Percentiles rank a stretch among this genome's conserved stretches.
These are phyloP conservation scores for Leucosticte australis DNA, from an alignment of 2,113 vertebrate genomes.

Conservation along the genomic window DNA sequence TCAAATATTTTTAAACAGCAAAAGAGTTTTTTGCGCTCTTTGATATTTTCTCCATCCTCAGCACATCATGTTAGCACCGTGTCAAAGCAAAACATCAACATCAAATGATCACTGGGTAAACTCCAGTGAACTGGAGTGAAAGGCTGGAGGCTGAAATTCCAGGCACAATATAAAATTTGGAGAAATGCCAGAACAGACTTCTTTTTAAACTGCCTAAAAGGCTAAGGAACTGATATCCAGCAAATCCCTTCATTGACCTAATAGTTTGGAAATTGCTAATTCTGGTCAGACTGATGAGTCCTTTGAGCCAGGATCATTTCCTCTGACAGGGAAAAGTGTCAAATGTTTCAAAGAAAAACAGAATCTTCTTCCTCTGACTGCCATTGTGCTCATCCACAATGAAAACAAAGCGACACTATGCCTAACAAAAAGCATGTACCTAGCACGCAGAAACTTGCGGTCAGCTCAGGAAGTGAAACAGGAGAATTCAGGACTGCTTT, in stretches of 20 bases:
- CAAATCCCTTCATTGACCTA: slow-evolving; percentile 35
- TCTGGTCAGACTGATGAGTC: slow-evolving; percentile 45
- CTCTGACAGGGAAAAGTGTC: slow-evolving; percentile 34
- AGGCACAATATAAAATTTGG: slow-evolving; percentile 58
- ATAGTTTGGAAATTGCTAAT: slow-evolving; percentile 41
- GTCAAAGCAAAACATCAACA: slow-evolving; percentile 69
- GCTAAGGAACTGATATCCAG: slow-evolving; percentile 38
- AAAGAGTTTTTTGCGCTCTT: slow-evolving; percentile 68
- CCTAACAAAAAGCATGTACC: not conserved
- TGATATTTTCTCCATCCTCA: slow-evolving; percentile 70
- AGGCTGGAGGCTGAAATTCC: slow-evolving; percentile 60
- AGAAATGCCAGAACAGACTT: slow-evolving; percentile 14
- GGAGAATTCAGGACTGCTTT: not conserved
- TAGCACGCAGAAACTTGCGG: not conserved
- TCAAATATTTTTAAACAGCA: slow-evolving; percentile 77
- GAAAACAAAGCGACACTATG: slow-evolving; percentile 13
- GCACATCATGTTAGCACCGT: slow-evolving; percentile 70
- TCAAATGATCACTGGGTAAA: slow-evolving; percentile 55
- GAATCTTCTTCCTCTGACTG: slow-evolving; percentile 20
- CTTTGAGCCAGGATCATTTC: slow-evolving; percentile 52
- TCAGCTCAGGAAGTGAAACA: not conserved
- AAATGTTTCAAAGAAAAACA: slow-evolving; percentile 41
- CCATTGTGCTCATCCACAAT: slow-evolving; percentile 13
- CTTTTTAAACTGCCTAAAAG: slow-evolving; percentile 41
- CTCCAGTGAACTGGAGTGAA: slow-evolving; percentile 50